Percentiles rank a stretch among this genome's conserved stretches.
Evolutionary conservation across 2,113 vertebrate species (phyloP).

Genomic region (Microcebus ravelobensis): DNA sequence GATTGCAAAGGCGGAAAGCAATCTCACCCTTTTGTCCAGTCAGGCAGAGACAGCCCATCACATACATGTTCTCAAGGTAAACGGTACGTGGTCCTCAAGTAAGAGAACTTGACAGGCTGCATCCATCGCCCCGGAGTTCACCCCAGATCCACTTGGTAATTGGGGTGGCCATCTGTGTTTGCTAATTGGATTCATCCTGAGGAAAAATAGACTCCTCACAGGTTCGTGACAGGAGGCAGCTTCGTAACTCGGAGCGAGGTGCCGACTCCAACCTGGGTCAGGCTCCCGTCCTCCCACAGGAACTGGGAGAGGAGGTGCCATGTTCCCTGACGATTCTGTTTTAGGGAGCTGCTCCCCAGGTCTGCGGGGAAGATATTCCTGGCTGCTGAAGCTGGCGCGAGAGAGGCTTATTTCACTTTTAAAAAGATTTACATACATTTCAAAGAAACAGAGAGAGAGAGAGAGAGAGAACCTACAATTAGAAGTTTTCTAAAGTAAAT

Average conservation of each 20-base stretch:
- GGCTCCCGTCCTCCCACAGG: not conserved
- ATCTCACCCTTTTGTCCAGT: not conserved
- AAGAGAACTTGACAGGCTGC: not conserved
- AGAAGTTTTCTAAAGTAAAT: not conserved
- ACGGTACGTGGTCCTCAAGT: no score
- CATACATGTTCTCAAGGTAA: not conserved
- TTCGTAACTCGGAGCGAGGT: not conserved
- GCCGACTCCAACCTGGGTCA: not conserved
- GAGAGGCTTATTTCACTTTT: constrained; percentile 7
- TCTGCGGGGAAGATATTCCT: not conserved
- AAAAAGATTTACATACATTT: not conserved
- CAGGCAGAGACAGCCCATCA: not conserved
- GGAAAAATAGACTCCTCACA: not conserved
- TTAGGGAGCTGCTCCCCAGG: not conserved
- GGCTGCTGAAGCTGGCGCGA: not conserved
- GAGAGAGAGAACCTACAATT: not conserved
- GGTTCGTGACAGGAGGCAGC: not conserved
- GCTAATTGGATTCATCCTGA: constrained; percentile 9
- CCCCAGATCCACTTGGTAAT: not conserved
- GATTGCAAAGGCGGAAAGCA: not conserved
- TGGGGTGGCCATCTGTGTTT: not conserved
- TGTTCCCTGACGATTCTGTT: not conserved
- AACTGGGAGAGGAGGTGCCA: not conserved
- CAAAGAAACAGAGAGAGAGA: not conserved
- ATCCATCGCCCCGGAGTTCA: not conserved